A percentile compares a stretch with the other conserved stretches of the same genome.
phyloP scores from a whole-genome alignment of 2,797 vertebrate genomes.

The Alca torda region DNA sequence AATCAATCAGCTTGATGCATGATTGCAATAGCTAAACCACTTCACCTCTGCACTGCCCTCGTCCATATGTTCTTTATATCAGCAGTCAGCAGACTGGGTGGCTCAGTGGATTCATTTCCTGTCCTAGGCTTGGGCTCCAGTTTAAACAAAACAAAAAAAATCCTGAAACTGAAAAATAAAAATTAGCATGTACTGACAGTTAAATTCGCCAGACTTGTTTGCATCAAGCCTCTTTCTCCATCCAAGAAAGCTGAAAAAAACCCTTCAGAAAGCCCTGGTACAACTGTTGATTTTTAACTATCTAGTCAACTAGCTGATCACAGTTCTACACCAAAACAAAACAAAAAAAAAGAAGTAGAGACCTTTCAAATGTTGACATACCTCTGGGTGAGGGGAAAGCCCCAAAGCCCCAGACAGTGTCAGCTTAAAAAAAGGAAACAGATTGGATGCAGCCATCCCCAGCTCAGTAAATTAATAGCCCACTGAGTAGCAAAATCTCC shows the following conservation, averaged over 20 bases:
- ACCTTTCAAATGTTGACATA: neutral
- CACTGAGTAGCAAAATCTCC: neutral
- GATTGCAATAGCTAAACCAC: constrained; percentile 60
- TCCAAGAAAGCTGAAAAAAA: neutral
- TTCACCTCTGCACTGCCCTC: constrained; percentile 65
- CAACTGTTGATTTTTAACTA: neutral
- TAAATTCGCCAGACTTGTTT: constrained; percentile 22
- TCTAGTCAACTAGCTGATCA: neutral
- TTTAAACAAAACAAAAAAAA: constrained; percentile 31
- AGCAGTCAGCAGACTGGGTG: constrained; percentile 67
- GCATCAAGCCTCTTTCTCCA: neutral
- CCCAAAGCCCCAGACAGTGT: neutral
- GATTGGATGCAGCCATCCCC: neutral
- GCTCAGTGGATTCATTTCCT: constrained; percentile 73
- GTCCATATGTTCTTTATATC: constrained; percentile 71
- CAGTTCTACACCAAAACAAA: neutral
- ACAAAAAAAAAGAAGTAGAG: neutral
- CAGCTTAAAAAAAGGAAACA: neutral
- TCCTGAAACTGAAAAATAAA: constrained; percentile 43
- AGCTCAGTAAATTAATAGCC: neutral
- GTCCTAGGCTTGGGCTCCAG: constrained; percentile 55
- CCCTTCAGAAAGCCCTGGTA: neutral
- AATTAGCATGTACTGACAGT: constrained; percentile 42
- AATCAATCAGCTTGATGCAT: constrained; percentile 73
- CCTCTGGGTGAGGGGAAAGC: neutral